phyloP scores from a whole-genome alignment of 2,113 vertebrate genomes.

The Chrysemys picta region DNA sequence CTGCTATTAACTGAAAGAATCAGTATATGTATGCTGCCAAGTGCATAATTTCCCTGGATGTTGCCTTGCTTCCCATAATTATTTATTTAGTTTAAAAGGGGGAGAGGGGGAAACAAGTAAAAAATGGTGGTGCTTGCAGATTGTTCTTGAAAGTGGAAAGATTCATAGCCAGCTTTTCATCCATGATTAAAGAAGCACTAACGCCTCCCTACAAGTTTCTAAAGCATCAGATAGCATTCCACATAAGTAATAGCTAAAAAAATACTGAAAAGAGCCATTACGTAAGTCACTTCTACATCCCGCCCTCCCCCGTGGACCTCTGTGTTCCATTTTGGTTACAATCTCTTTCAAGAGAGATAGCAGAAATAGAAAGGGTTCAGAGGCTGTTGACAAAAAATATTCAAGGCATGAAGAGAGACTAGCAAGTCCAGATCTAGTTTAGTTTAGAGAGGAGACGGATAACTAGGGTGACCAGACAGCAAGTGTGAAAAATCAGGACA shows the following conservation, averaged over 20 bases:
- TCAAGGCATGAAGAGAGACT: not conserved
- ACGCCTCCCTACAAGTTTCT: not conserved
- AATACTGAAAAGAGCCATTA: not conserved
- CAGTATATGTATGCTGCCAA: not conserved
- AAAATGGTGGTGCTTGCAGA: not conserved
- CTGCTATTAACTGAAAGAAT: not conserved
- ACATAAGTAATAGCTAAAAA: not conserved
- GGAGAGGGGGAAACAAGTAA: not conserved
- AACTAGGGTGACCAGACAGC: no score
- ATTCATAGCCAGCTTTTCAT: not conserved
- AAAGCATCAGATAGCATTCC: not conserved
- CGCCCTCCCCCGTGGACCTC: accelerated
- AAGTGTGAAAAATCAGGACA: no score
- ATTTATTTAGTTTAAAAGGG: not conserved
- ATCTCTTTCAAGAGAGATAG: not conserved
- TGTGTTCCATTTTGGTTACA: not conserved
- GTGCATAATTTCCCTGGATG: not conserved
- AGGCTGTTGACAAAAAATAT: not conserved
- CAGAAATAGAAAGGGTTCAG: not conserved
- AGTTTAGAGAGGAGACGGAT: not conserved
- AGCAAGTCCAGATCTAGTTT: not conserved
- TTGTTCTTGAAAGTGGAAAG: not conserved
- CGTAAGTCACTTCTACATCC: not conserved
- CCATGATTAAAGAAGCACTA: not conserved
- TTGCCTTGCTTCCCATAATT: not conserved